phyloP scores from a whole-genome alignment of 2,113 vertebrate species.

The Egretta garzetta region DNA sequence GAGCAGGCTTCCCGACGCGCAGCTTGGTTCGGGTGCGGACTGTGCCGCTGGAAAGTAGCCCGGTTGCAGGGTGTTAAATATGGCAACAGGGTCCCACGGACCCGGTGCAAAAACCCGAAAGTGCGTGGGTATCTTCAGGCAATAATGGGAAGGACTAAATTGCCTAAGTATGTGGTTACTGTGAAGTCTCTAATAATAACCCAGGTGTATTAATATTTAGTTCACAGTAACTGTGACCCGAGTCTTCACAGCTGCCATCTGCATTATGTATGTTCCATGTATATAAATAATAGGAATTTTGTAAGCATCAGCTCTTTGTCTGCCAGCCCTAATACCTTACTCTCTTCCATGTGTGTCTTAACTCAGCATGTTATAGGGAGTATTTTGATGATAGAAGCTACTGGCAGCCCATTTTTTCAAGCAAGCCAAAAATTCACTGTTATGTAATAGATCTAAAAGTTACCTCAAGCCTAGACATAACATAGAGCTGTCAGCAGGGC shows the following conservation, averaged over 20 bases:
- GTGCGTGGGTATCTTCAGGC: background rate
- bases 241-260: background rate
- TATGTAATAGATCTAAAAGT: background rate
- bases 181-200: too few species aligned
- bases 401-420: background rate
- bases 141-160: background rate
- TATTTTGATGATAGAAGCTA: background rate
- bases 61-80: background rate
- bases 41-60: accelerated
- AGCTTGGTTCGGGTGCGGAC: accelerated
- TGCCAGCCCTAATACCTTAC: background rate
- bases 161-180: background rate
- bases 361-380: background rate
- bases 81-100: accelerated
- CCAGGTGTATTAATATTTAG: background rate
- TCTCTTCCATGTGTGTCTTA: background rate
- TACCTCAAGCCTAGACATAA: background rate
- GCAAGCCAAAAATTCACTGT: background rate
- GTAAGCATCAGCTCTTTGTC: background rate
- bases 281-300: background rate
- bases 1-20: accelerated
- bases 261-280: background rate
- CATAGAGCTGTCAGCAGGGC: background rate
- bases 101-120: background rate
- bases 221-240: background rate